Base-by-base conservation (phyloP, 2,113 vertebrate species). In the Hymenochirus boettgeri region DNA sequence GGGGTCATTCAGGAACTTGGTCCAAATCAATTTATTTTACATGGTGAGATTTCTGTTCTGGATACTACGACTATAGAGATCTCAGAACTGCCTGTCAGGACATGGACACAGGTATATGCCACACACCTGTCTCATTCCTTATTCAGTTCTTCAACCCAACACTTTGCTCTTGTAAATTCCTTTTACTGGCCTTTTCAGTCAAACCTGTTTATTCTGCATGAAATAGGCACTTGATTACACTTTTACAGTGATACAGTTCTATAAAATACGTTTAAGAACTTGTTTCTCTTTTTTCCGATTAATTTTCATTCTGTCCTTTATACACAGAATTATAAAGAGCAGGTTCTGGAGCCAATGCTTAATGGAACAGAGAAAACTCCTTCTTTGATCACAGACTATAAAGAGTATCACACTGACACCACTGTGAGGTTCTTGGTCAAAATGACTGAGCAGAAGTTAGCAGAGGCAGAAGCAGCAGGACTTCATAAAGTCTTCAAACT, bases 401-500 rank as follows among this genome's bases (percentile, higher is more conserved):
- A 88, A 66, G 96, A 99, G 19, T 99, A 99, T 72, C 95, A 99
- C 81, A 99, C 96, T 0, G 96, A 99, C 73, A 90, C 91, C 23
- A 99, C 94, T 0, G 96, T 99, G 61, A 94, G 85, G 71, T 99
- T 99, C 18, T 55, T 93, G 45, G 77, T 99, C 70, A 99, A 90
- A 79, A 93, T 99, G 96, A 76, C 86, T 0, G 87, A 88, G 39
- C 88, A 92, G 66, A 95, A 94, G 70, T 79, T 99, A 62, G 78
- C 62, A 7, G 90, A 97, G 74, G 90, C 87, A 0, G 86, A 98
- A 70, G 83, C 85, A 50, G 90, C 69, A 0, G 95, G 96, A 9
- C 80, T 99, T 50, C 96, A 99, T 70, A 99, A 97, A 82, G 89
- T 99, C 77, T 99, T 99, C 82, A 99, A 97, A 70, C 90, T 99